Conservation (phyloP, 2,113 vertebrate species). For the Ictalurus furcatus region DNA sequence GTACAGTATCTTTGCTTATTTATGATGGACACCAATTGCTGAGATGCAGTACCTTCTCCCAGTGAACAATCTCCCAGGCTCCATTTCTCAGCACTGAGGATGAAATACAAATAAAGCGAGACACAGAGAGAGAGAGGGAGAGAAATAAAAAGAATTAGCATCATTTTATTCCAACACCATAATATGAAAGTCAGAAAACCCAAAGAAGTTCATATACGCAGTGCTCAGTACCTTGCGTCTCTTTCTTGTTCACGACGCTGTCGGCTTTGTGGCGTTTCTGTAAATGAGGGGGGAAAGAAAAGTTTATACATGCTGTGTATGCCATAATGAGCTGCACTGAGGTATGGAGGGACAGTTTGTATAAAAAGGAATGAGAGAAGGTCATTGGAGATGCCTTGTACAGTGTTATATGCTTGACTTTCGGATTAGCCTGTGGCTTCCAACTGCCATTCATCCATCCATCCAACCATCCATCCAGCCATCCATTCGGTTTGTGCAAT, state of each 20-base stretch:
- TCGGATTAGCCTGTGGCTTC: neutral
- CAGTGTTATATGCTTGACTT: neutral
- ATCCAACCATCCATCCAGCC: neutral
- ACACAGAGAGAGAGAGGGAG: neutral
- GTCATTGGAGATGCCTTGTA: neutral
- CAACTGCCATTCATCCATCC: neutral
- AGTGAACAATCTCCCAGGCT: conserved; percentile 98
- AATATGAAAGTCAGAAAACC: neutral
- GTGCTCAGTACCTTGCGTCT: conserved; percentile 88
- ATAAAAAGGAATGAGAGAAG: neutral
- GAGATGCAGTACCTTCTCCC: conserved; percentile 89
- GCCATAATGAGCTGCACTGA: neutral
- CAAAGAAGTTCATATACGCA: neutral
- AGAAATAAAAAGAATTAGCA: neutral
- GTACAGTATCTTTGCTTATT: neutral
- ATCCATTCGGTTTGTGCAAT: neutral
- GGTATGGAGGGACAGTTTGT: neutral
- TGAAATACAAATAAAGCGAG: neutral
- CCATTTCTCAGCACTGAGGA: conserved; percentile 89
- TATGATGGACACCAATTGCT: conserved; percentile 22
- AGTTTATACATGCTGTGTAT: neutral
- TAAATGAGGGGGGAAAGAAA: conserved; percentile 59
- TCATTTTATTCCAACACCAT: neutral
- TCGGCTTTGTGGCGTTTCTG: conserved; percentile 98
- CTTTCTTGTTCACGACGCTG: conserved; percentile 91